Evolutionary conservation across 2,888 invertebrate genomes (phyloP).

Genomic region (Panopea generosa): DNA sequence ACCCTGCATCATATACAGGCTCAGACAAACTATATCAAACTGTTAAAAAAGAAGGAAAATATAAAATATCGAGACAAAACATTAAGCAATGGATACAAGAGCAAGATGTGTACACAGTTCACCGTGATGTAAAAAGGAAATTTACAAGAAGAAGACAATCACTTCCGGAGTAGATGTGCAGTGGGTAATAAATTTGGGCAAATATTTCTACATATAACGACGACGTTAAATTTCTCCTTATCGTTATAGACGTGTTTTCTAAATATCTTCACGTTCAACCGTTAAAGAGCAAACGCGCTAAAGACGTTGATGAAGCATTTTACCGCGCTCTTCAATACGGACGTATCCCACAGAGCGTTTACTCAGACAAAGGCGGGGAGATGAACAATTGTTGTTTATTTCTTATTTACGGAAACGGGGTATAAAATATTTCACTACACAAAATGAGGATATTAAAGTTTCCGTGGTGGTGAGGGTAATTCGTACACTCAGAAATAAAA

Average conservation of each 20-base stretch:
- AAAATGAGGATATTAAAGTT: slow-evolving; percentile 13
- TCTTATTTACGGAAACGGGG: neutral
- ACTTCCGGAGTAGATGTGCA: slow-evolving; percentile 13
- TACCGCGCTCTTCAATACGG: neutral
- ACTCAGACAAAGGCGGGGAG: slow-evolving; percentile 18
- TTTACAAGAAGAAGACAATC: slow-evolving; percentile 13
- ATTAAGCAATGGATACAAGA: slow-evolving; percentile 14
- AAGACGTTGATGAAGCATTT: slow-evolving; percentile 6
- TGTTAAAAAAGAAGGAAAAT: slow-evolving; percentile 9
- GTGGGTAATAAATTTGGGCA: slow-evolving; percentile 17
- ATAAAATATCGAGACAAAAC: slow-evolving; percentile 7
- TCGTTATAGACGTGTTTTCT: slow-evolving; percentile 21
- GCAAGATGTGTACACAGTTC: slow-evolving; percentile 6
- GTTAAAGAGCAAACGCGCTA: slow-evolving; percentile 15
- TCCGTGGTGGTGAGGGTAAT: slow-evolving; percentile 4
- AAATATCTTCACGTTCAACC: slow-evolving; percentile 17
- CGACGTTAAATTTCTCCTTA: slow-evolving; percentile 13
- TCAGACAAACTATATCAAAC: slow-evolving; percentile 12
- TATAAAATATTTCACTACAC: slow-evolving; percentile 17
- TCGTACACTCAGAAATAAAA: slow-evolving; percentile 12
- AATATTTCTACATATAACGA: slow-evolving; percentile 10
- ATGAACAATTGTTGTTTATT: slow-evolving; percentile 14
- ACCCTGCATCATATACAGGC: slow-evolving; percentile 9
- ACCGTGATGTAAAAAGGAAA: slow-evolving; percentile 4
- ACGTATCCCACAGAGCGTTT: neutral